These are phyloP conservation scores for Macaria notata DNA, from an alignment of 2,888 invertebrate genomes.

Conservation along the genomic window DNA sequence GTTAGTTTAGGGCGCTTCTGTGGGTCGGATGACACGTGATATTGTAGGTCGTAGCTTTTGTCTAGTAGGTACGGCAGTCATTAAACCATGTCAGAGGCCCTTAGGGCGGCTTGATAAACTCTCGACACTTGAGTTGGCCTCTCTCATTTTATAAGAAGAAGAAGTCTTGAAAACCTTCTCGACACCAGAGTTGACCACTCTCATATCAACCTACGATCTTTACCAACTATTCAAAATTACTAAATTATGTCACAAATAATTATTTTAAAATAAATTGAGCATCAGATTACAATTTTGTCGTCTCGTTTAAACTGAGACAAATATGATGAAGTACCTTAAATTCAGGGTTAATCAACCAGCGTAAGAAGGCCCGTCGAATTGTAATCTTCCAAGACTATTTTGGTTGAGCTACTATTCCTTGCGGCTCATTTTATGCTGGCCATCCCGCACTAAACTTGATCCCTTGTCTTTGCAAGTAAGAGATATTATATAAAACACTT, in stretches of 20 bases:
- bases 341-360: conserved; percentile 43
- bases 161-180: too few species aligned
- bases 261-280: conserved; percentile 1
- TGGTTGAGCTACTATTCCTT: conserved; percentile 27
- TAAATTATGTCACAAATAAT: background rate
- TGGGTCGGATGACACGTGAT: too few species aligned
- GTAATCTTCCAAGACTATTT: conserved; percentile 20
- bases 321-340: conserved; percentile 50
- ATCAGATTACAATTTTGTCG: conserved; percentile 13
- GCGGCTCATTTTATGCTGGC: conserved; percentile 43
- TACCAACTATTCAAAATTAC: too few species aligned
- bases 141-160: too few species aligned
- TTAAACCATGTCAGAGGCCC: too few species aligned
- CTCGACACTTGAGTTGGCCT: too few species aligned
- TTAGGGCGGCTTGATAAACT: too few species aligned
- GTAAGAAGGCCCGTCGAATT: conserved; percentile 30
- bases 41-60: too few species aligned
- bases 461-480: conserved; percentile 43
- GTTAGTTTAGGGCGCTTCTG: too few species aligned
- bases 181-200: too few species aligned
- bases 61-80: too few species aligned
- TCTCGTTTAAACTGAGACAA: conserved; percentile 37
- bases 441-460: conserved; percentile 46
- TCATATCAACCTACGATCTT: too few species aligned
- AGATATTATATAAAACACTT: background rate